phyloP scores from a whole-genome alignment of 2,113 vertebrate genomes.

The Eonycteris spelaea region DNA sequence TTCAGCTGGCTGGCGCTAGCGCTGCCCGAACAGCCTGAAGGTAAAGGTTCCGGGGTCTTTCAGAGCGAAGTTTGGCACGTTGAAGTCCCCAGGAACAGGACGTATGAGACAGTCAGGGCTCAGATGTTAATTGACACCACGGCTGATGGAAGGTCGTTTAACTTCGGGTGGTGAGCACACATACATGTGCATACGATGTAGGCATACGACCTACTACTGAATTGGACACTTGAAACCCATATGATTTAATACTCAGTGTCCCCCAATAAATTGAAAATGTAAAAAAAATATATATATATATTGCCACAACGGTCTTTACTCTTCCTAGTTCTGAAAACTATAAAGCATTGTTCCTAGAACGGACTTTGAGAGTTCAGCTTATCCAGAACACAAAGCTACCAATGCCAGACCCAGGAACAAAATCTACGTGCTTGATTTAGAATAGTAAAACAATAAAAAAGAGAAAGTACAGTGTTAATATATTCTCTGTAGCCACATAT shows the following conservation, averaged over 20 bases:
- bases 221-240: too few species aligned
- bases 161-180: too few species aligned
- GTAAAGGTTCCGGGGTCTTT: conserved; percentile 68
- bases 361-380: neutral
- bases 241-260: too few species aligned
- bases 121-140: rapidly evolving
- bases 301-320: neutral
- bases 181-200: too few species aligned
- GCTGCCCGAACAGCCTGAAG: conserved; percentile 88
- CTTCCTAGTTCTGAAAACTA: too few species aligned
- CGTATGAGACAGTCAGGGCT: rapidly evolving
- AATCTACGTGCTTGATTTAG: neutral
- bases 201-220: too few species aligned
- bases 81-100: neutral
- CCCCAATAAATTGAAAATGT: too few species aligned
- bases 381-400: neutral
- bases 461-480: rapidly evolving
- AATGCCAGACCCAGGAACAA: neutral
- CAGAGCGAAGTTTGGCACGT: rapidly evolving
- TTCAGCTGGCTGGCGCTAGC: conserved; percentile 86
- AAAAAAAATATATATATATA: too few species aligned
- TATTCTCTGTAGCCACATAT: neutral
- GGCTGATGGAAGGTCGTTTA: too few species aligned
- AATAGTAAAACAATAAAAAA: neutral
- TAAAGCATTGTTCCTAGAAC: neutral